phyloP scores from a whole-genome alignment of 2,888 invertebrate genomes.

The Fragum whitleyi region DNA sequence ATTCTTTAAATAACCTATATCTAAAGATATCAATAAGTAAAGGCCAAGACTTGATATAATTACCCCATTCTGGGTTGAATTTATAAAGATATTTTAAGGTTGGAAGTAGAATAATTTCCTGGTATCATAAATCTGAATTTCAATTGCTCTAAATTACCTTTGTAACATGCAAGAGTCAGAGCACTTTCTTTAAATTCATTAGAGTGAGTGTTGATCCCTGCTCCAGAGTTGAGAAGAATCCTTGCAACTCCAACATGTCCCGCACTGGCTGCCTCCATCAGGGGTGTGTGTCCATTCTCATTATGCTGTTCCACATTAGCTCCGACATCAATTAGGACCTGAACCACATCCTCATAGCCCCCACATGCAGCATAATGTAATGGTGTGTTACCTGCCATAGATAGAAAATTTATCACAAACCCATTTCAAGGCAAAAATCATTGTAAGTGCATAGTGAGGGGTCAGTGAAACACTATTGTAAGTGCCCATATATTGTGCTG shows the following conservation, averaged over 20 bases:
- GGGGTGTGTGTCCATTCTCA: slow-evolving; percentile 99
- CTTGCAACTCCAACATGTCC: slow-evolving; percentile 85
- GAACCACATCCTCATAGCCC: slow-evolving; percentile 92
- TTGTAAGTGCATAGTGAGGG: not conserved
- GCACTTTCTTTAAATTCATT: slow-evolving; percentile 99
- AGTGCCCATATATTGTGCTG: too few species aligned
- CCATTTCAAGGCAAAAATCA: not conserved
- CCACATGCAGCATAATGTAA: slow-evolving; percentile 94
- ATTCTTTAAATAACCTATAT: too few species aligned
- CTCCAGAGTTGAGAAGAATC: slow-evolving; percentile 95
- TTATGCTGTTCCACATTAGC: slow-evolving; percentile 99
- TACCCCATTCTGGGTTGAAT: too few species aligned
- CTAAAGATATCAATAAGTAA: too few species aligned
- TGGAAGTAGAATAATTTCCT: too few species aligned
- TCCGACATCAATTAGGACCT: slow-evolving; percentile 94
- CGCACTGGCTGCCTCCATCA: slow-evolving; percentile 86
- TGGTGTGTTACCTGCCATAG: slow-evolving; percentile 88
- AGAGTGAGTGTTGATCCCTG: slow-evolving; percentile 99
- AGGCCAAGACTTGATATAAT: too few species aligned
- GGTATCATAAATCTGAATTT: too few species aligned
- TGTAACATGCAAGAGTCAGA: slow-evolving; percentile 97
- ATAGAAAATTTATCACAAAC: not conserved
- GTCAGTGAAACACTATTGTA: too few species aligned
- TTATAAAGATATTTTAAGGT: too few species aligned
- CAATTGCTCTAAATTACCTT: too few species aligned